Percentiles rank a stretch among this genome's conserved stretches.
Evolutionary conservation across 1,140 invertebrate species (phyloP).

Genomic region (Drosophila micromelanica): DNA sequence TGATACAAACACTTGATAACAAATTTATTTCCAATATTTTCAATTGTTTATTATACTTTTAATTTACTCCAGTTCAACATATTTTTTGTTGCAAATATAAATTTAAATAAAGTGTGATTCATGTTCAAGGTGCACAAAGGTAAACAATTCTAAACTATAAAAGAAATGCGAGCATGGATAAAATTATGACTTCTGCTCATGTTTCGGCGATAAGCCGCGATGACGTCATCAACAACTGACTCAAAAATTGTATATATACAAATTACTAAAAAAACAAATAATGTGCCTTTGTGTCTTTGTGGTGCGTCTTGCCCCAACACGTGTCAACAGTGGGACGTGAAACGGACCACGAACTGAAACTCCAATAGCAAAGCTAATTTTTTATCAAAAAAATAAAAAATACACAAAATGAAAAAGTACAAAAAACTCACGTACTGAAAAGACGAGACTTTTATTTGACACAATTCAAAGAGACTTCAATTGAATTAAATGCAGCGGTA

Average conservation of each 20-base stretch:
- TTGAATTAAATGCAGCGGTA: background rate
- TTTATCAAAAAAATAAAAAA: constrained; percentile 3
- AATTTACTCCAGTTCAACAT: background rate
- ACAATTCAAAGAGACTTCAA: background rate
- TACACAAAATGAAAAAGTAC: background rate
- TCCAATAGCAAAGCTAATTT: constrained; percentile 2
- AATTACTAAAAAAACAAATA: background rate
- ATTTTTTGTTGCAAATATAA: background rate
- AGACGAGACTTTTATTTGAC: constrained; percentile 1
- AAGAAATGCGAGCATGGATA: background rate
- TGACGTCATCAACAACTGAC: background rate
- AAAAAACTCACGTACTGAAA: constrained; percentile 2
- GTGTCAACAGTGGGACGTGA: background rate
- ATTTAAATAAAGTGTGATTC: background rate
- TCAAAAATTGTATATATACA: background rate
- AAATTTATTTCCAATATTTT: too few relatives aligned
- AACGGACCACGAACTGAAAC: background rate
- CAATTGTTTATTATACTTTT: too few relatives aligned
- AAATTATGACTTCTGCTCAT: background rate
- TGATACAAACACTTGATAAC: too few relatives aligned
- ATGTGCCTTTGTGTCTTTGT: background rate
- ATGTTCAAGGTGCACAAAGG: background rate
- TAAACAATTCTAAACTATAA: background rate
- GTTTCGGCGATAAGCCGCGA: background rate
- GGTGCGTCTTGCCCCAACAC: background rate